Conservation (phyloP, 2,797 vertebrate genomes). For the Tangara arthus region DNA sequence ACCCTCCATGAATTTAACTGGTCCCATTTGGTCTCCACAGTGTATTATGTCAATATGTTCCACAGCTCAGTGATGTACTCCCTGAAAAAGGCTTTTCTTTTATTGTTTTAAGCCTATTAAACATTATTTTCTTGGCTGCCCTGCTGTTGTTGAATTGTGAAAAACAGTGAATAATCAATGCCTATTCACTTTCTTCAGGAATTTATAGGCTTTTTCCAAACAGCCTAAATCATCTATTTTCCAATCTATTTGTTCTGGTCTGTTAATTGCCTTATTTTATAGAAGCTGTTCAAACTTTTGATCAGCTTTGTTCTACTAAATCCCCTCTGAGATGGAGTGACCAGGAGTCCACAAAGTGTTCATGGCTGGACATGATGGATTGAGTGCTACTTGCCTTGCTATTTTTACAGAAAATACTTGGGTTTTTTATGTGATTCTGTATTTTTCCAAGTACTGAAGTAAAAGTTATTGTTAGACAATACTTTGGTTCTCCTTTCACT, state of each 20-base stretch:
- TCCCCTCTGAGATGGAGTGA: not conserved
- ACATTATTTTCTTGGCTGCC: not conserved
- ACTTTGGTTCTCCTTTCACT: not conserved
- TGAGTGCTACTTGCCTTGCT: not conserved
- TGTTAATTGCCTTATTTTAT: not conserved
- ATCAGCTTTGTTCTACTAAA: not conserved
- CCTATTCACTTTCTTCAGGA: constrained; percentile 6
- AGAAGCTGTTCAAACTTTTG: not conserved
- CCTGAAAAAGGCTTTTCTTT: not conserved
- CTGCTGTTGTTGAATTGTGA: not conserved
- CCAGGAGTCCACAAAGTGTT: not conserved
- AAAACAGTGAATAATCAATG: constrained; percentile 54
- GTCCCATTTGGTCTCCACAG: not conserved
- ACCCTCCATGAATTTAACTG: not conserved
- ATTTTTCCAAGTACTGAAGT: not conserved
- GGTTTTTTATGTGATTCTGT: not conserved
- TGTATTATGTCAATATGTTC: not conserved
- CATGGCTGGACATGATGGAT: not conserved
- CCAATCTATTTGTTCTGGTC: not conserved
- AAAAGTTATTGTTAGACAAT: not conserved
- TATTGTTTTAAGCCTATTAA: constrained; percentile 7
- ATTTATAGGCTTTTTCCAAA: constrained; percentile 16
- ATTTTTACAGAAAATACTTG: not conserved
- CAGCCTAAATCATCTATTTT: constrained; percentile 24
- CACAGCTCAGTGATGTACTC: not conserved